phyloP scores from a whole-genome alignment of 2,797 vertebrate species.

The Hypotaenidia okinawae region DNA sequence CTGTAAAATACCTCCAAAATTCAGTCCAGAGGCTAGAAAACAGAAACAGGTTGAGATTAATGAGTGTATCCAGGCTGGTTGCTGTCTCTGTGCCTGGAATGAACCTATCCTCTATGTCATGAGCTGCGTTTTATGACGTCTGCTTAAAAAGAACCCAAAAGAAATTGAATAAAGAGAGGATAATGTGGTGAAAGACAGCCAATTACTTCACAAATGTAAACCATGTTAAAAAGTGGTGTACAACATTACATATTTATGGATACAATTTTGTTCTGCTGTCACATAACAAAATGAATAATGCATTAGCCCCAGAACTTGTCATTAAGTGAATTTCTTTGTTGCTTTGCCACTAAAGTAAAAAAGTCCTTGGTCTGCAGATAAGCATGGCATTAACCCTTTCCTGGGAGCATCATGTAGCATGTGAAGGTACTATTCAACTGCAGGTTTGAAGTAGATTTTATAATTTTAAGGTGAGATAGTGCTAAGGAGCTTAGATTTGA shows the following conservation, averaged over 20 bases:
- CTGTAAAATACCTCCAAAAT: not conserved
- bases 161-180: not conserved
- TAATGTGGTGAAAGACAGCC: conserved; percentile 34
- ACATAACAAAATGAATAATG: conserved; percentile 63
- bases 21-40: not conserved
- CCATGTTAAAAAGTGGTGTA: conserved; percentile 5
- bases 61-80: not conserved
- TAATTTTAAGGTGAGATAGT: not conserved
- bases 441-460: not conserved
- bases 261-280: conserved; percentile 57
- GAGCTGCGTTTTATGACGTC: not conserved
- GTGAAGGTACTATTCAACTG: not conserved
- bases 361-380: not conserved
- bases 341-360: not conserved
- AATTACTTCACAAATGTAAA: conserved; percentile 56
- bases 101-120: not conserved
- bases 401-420: not conserved
- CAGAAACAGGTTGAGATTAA: not conserved
- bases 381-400: not conserved
- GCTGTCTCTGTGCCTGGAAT: not conserved
- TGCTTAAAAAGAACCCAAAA: not conserved
- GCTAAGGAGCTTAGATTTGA: not conserved
- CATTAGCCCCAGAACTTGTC: conserved; percentile 54
- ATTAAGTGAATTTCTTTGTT: conserved; percentile 41
- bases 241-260: conserved; percentile 68